Evolutionary conservation across 2,888 invertebrate genomes (phyloP).

Genomic region (Limnephilus rhombicus): DNA sequence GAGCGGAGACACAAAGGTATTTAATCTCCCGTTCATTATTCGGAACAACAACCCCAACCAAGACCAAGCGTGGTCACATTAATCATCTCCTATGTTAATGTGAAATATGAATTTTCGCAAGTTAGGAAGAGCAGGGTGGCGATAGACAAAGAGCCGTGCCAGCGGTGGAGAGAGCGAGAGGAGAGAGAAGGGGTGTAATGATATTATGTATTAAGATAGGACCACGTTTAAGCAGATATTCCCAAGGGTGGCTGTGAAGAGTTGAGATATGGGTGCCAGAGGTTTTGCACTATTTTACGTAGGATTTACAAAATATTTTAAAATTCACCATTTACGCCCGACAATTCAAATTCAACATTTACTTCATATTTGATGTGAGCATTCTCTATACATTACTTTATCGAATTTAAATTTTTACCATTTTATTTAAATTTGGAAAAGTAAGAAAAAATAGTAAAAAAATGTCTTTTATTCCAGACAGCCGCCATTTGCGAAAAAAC

Average conservation of each 20-base stretch:
- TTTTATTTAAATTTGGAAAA: too few species aligned
- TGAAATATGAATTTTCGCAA: conserved; percentile 59
- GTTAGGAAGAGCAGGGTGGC: conserved; percentile 10
- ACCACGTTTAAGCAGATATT: conserved; percentile 55
- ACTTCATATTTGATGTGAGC: too few species aligned
- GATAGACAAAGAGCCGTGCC: conserved; percentile 23
- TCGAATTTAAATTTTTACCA: too few species aligned
- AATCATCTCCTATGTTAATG: conserved; percentile 59
- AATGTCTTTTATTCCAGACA: too few species aligned
- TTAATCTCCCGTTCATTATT: not conserved
- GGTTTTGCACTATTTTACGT: not conserved
- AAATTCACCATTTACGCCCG: too few species aligned
- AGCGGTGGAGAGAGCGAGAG: conserved; percentile 13
- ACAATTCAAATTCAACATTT: too few species aligned
- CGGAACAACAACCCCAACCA: not conserved
- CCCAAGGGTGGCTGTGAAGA: conserved; percentile 48
- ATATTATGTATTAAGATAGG: conserved; percentile 57
- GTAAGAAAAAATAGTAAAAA: too few species aligned
- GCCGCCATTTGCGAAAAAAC: too few species aligned
- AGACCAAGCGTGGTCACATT: conserved; percentile 34
- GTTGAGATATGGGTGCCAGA: conserved; percentile 43
- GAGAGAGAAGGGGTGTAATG: conserved; percentile 38
- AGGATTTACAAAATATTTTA: not conserved
- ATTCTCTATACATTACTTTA: too few species aligned
- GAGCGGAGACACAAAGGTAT: not conserved